phyloP scores from a whole-genome alignment of 1,140 invertebrate genomes.

The Wasmannia auropunctata region DNA sequence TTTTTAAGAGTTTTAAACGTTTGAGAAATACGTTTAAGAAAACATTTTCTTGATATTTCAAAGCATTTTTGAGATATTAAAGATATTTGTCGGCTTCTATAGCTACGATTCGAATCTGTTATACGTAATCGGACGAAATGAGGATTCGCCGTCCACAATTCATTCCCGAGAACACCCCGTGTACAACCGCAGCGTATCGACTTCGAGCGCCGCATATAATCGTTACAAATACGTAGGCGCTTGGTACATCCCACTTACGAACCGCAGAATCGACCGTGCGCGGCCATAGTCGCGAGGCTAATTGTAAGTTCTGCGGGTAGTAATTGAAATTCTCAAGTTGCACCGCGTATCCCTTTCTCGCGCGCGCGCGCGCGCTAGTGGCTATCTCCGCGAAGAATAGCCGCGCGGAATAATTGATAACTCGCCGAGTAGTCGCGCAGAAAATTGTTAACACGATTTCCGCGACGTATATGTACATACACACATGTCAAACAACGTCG shows the following conservation, averaged over 20 bases:
- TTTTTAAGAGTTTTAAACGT: not conserved
- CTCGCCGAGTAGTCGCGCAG: conserved; percentile 6
- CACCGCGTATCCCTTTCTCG: not conserved
- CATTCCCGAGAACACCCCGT: not conserved
- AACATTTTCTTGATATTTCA: not conserved
- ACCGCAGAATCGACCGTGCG: conserved; percentile 38
- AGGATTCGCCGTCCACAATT: not conserved
- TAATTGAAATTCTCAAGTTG: conserved; percentile 60
- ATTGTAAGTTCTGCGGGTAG: conserved; percentile 52
- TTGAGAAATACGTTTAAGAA: not conserved
- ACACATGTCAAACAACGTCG: not conserved
- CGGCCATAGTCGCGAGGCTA: conserved; percentile 50
- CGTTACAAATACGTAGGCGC: conserved; percentile 43
- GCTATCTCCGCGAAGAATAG: conserved; percentile 4
- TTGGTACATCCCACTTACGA: conserved; percentile 40
- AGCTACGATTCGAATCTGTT: not conserved
- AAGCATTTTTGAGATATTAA: not conserved
- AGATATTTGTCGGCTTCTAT: not conserved
- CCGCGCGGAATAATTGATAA: conserved; percentile 30
- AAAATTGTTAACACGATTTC: conserved; percentile 17
- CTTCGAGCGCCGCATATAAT: conserved; percentile 47
- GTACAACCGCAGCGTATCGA: conserved; percentile 3
- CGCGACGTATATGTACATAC: not conserved
- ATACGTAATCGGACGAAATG: not conserved
- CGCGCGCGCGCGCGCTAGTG: not conserved